A percentile compares a stretch with the other conserved stretches of the same genome.
Evolutionary conservation across 2,888 invertebrate species (phyloP).

Genomic region (Andrena dorsata): DNA sequence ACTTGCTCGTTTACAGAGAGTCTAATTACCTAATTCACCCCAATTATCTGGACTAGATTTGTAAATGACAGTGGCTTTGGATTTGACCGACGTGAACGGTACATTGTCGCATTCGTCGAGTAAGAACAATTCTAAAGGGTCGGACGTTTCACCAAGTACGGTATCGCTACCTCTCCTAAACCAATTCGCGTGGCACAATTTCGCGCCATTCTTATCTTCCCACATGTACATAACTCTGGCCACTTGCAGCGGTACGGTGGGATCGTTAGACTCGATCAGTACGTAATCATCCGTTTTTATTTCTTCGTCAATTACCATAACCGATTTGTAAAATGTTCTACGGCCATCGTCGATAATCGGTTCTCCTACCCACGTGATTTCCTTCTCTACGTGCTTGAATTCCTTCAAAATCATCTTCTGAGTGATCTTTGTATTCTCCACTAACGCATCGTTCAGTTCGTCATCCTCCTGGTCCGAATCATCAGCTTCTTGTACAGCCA

Average conservation of each 20-base stretch:
- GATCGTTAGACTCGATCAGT: slow-evolving; percentile 89
- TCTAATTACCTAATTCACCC: slow-evolving; percentile 88
- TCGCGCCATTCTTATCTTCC: slow-evolving; percentile 87
- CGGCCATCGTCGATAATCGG: slow-evolving; percentile 87
- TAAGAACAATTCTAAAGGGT: slow-evolving; percentile 91
- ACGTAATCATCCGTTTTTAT: slow-evolving; percentile 90
- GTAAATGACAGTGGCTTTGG: slow-evolving; percentile 84
- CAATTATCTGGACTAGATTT: slow-evolving; percentile 87
- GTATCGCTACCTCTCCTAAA: slow-evolving; percentile 91
- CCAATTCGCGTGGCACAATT: slow-evolving; percentile 90
- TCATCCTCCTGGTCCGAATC: slow-evolving; percentile 88
- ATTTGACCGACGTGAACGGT: slow-evolving; percentile 85
- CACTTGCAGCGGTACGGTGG: slow-evolving; percentile 89
- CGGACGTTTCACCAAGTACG: slow-evolving; percentile 91
- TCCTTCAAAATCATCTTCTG: slow-evolving; percentile 74
- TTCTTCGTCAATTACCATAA: slow-evolving; percentile 85
- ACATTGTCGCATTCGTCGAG: slow-evolving; percentile 92
- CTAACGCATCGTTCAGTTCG: slow-evolving; percentile 78
- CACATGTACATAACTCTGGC: slow-evolving; percentile 91
- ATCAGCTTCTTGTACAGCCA: slow-evolving; percentile 90
- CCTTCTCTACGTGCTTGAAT: slow-evolving; percentile 85
- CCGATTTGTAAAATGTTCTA: slow-evolving; percentile 84
- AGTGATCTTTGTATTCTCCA: slow-evolving; percentile 71
- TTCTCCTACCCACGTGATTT: slow-evolving; percentile 88
- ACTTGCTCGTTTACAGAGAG: neutral